phyloP scores from a whole-genome alignment of 2,113 vertebrate species.

The Gallinago paraguaiae region DNA sequence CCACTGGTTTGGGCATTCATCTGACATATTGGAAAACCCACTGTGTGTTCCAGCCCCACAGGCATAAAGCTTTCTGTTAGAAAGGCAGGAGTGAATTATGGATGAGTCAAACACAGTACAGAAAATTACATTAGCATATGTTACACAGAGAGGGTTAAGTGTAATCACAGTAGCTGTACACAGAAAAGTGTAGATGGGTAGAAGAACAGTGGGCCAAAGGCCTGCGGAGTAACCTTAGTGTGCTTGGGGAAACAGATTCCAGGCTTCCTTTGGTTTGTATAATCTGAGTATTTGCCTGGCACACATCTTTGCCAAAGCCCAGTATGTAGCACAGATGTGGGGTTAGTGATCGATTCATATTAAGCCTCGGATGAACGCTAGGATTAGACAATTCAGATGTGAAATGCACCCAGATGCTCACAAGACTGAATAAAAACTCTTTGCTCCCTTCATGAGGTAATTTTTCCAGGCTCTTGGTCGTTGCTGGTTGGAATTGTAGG shows the following conservation, averaged over 20 bases:
- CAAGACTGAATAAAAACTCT: background rate
- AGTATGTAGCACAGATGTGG: background rate
- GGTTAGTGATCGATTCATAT: background rate
- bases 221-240: background rate
- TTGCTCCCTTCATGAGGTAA: background rate
- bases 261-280: background rate
- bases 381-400: background rate
- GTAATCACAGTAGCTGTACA: background rate
- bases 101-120: background rate
- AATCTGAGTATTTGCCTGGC: background rate
- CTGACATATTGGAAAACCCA: background rate
- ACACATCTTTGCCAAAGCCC: background rate
- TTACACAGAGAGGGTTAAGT: background rate
- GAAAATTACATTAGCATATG: slow-evolving; percentile 19
- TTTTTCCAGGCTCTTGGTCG: background rate
- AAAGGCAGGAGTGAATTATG: slow-evolving; percentile 14
- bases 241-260: background rate
- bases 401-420: background rate
- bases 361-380: background rate
- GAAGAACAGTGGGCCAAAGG: background rate
- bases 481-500: background rate
- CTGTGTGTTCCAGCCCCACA: background rate
- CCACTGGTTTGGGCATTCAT: background rate
- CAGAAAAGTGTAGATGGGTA: background rate
- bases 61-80: slow-evolving; percentile 3